Evolutionary conservation across 2,888 invertebrate genomes (phyloP), one percentile per base, ranked within the genome.

Genomic region (Nemapogon koenigi): DNA sequence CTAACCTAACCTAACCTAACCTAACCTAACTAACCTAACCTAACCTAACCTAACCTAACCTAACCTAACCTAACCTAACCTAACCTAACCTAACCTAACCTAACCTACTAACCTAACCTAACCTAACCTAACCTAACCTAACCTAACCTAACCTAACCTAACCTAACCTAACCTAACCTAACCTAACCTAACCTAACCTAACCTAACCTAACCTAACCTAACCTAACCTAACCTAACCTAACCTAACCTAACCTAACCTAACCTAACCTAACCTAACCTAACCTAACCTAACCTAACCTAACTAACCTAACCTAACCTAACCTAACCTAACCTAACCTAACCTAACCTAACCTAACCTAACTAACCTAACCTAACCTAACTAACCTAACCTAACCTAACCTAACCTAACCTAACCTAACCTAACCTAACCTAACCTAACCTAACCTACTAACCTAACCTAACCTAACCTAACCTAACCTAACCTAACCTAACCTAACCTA

Each of bases 101-200:
- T 41, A 38, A 44, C 43, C 43, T 44, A 37, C 43, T 44, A 37
- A 44, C 43, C 43, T 44, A 37, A 44, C 43, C 43, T 44, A 37
- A 44, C 43, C 43, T 44, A 37, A 44, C 43, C 43, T 44, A 37
- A 44, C 43, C 43, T 44, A 37, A 44, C 43, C 43, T 44, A 37
- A 44, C 43, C 43, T 44, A 37, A 44, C 43, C 43, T 44, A 38
- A 44, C 43, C 43, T 44, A 38, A 44, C 43, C 43, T 44, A 38
- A 44, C 43, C 43, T 41, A 33, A 44, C 43, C 43, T 41, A 38
- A 44, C 43, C 43, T 44, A 38, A 44, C 43, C 43, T 41, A 35
- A 43, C 42, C 43, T 40, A 27, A 43, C 43, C 43, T 44, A 35
- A 44, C 43, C 43, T 41, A 28, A 44, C 43, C 43, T 36, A 27